phyloP scores from a whole-genome alignment of 2,113 vertebrate species.

The Xenopus laevis region DNA sequence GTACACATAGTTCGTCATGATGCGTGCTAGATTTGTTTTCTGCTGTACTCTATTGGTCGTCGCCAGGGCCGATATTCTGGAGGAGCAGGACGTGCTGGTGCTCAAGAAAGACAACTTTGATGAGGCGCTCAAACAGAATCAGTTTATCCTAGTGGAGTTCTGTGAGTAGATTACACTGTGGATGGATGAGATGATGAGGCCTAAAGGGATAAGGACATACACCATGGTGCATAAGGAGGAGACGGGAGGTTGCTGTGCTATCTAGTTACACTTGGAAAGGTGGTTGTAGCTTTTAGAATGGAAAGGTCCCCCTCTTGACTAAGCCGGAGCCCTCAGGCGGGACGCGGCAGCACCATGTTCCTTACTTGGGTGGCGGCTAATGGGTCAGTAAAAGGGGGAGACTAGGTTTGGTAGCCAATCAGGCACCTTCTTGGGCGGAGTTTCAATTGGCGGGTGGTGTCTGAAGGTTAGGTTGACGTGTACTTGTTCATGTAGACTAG shows the following conservation, averaged over 20 bases:
- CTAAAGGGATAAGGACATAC: background rate
- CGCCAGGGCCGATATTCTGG: conserved; percentile 60
- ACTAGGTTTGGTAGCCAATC: background rate
- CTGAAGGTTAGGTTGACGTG: conserved; percentile 39
- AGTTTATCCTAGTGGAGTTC: conserved; percentile 86
- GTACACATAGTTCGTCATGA: conserved; percentile 36
- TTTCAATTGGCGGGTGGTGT: background rate
- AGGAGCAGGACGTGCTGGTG: conserved; percentile 88
- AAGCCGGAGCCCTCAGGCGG: background rate
- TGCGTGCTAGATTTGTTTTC: conserved; percentile 34
- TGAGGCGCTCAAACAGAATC: conserved; percentile 75
- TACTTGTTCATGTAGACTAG: conserved; percentile 3
- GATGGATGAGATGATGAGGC: background rate
- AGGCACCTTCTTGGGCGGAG: conserved; percentile 9
- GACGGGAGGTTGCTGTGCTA: background rate
- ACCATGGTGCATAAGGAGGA: background rate
- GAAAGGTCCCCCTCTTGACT: background rate
- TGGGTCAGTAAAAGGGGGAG: background rate
- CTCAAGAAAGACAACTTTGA: conserved; percentile 84
- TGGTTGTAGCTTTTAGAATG: too few species aligned
- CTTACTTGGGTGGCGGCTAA: background rate
- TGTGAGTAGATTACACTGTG: conserved; percentile 67
- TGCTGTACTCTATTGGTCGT: conserved; percentile 50
- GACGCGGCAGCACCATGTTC: background rate
- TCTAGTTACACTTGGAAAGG: background rate